A percentile compares a stretch with the other conserved stretches of the same genome.
Conservation (phyloP, 2,113 vertebrate species). For the Ornithorhynchus anatinus region DNA sequence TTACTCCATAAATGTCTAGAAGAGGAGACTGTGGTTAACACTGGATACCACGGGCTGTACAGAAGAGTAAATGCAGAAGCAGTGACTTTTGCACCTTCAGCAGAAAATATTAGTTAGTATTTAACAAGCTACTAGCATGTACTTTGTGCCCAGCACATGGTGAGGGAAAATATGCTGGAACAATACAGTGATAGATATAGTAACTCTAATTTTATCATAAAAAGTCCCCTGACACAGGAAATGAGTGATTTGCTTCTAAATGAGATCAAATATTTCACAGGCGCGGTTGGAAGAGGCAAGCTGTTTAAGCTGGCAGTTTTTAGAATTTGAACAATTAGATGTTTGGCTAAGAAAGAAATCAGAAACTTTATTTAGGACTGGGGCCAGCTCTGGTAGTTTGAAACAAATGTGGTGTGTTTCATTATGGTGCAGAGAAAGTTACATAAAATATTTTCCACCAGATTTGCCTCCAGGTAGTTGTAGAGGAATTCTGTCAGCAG, state of each 20-base stretch:
- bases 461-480: conserved; percentile 45
- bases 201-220: conserved; percentile 35
- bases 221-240: conserved; percentile 13
- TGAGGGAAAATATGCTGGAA: background rate
- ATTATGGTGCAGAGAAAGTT: conserved; percentile 25
- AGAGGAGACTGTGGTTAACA: too few species aligned
- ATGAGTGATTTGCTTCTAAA: conserved; percentile 24
- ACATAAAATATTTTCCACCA: conserved; percentile 40
- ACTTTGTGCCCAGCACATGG: background rate
- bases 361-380: conserved; percentile 50
- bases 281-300: conserved; percentile 26
- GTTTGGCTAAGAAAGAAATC: conserved; percentile 49
- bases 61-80: too few species aligned
- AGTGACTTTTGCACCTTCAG: too few species aligned
- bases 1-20: too few species aligned
- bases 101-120: too few species aligned
- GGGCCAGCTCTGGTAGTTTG: conserved; percentile 36
- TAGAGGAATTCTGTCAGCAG: conserved; percentile 35
- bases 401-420: conserved; percentile 49
- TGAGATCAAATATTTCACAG: conserved; percentile 53
- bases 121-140: too few species aligned
- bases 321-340: conserved; percentile 46
- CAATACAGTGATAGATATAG: conserved; percentile 4
- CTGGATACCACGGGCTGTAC: too few species aligned
- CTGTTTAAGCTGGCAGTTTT: conserved; percentile 25